Evolutionary conservation across 2,797 vertebrate genomes (phyloP), one percentile per base, ranked within the genome.

Genomic region (Sebastes trivittatus): DNA sequence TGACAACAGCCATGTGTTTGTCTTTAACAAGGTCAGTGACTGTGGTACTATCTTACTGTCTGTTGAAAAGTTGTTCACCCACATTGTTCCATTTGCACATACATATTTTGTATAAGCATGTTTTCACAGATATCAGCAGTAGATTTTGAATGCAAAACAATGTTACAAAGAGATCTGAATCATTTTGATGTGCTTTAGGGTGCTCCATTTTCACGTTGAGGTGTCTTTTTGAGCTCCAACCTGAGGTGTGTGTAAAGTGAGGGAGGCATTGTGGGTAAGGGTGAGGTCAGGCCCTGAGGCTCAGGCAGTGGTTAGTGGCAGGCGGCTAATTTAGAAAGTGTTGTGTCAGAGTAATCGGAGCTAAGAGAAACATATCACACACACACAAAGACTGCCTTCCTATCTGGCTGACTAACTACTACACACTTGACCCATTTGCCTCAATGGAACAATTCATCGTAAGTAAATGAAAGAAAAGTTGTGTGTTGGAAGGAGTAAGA

Each of bases 291-390:
- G 49, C 70, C 79, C 71, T 54, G 23, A 77, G 73, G 74, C 82
- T 85, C 42, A 58, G 76, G 59, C 72, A 54, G 63, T 61, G 71
- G 72, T 84, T 75, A 63, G 78, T 66, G 78, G 81, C 75, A 77
- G 74, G 78, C 25, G 25, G 80, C 78, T 81, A 80, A 93, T 92
- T 90, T 91, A 92, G 90, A 92, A 93, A 90, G 78, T 89, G 92
- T 91, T 61, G 87, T 82, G 87, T 92, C 87, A 42, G 92, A 89
- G 93, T 83, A 93, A 93, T 89, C 69, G 55, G 88, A 94, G 83
- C 87, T 86, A 77, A 83, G 75, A 77, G 58, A 80, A 80, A 85
- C 79, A 23, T 77, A 62, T 66, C 16, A 49, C 52, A 70, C 49
- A 22, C 42, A 65, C 75, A 65, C 69, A 72, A 27, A 77, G 62